Base-by-base conservation (phyloP, 1,140 invertebrate genomes). In the Limonius californicus region DNA sequence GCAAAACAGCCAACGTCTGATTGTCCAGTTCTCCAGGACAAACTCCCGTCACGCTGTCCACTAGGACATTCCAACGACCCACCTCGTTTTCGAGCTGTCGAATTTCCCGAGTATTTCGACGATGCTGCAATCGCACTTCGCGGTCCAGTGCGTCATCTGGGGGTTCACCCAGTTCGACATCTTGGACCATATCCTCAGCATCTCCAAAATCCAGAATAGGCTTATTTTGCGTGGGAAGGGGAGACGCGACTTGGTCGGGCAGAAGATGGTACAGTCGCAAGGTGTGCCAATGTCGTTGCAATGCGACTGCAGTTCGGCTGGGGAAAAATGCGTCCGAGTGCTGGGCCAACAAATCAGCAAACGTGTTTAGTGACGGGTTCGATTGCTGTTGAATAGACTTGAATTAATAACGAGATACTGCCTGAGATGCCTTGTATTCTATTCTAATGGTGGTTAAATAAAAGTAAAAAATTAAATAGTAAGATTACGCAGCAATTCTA, bases 181-280 rank as follows among this genome's bases (percentile, higher is more conserved):
- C 93, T 72, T 91, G 88, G 9, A 97, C 83, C 66, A 89, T 82
- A 68, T 97, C 93, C 77, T 98, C 95, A 2, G 91, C 91, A 81
- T 98, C 95, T 45, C 92, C 94, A 75, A 98, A 97, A 69, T 87
- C 91, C 30, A 92, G 73, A 18, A 90, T 82, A 69, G 86, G 70
- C 61, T 82, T 82, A 47, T 70, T 74, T 74, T 82, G 79, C 67
- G 83, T 82, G 21, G 84, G 82, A 55, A 87, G 74, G 54, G 81
- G 80, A 69, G 84, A 85, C 67, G 91, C 85, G 56, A 84, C 84
- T 81, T 98, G 95, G 79, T 98, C 95, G 0, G 92, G 88, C 30
- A 99, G 75, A 1, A 99, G 79, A 70, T 94, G 89, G 76, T 96
- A 97, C 71, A 97, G 94, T 76, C 95, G 95, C 78, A 99, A 86